Base-by-base conservation (phyloP, 2,888 invertebrate genomes). In the Nemotelus pantherinus region DNA sequence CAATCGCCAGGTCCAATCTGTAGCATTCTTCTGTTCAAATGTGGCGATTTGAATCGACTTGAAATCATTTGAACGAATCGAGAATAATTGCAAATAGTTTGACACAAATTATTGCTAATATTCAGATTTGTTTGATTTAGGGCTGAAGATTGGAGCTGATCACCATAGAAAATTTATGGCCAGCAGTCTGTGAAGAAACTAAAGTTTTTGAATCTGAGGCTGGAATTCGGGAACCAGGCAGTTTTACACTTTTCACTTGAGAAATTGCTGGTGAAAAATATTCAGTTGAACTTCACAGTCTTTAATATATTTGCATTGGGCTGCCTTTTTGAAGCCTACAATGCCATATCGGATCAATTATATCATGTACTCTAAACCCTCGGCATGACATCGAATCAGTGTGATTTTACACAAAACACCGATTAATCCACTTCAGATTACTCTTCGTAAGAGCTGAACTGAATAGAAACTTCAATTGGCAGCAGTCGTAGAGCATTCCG, bases 41-140 rank as follows among this genome's bases (percentile, higher is more conserved):
- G 25, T 25, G 25, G 25, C 25, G 25, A 25, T 25, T 25, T 25
- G 25, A 25, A 25, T 25, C 25, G 63, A 58, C 39, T 48, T 68
- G 75, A 71, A 74, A 77, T 76, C 79, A 50, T 77, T 64, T 77
- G 57, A 55, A 60, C 68, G 53, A 60, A 58, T 55, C 63, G 71
- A 75, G 45, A 76, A 78, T 79, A 79, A 79, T 79, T 77, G 78
- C 71, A 58, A 68, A 68, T 57, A 48, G 57, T 78, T 77, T 79
- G 79, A 79, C 79, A 78, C 79, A 79, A 79, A 79, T 79, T 79
- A 79, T 79, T 79, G 78, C 79, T 79, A 79, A 79, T 79, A 79
- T 78, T 79, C 79, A 78, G 76, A 79, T 79, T 79, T 79, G 77
- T 79, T 79, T 79, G 79, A 79, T 79, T 79, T 79, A 79, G 78